Percentiles rank a stretch among this genome's conserved stretches.
Conservation (phyloP, 2,797 vertebrate species). For the Nothura maculosa region DNA sequence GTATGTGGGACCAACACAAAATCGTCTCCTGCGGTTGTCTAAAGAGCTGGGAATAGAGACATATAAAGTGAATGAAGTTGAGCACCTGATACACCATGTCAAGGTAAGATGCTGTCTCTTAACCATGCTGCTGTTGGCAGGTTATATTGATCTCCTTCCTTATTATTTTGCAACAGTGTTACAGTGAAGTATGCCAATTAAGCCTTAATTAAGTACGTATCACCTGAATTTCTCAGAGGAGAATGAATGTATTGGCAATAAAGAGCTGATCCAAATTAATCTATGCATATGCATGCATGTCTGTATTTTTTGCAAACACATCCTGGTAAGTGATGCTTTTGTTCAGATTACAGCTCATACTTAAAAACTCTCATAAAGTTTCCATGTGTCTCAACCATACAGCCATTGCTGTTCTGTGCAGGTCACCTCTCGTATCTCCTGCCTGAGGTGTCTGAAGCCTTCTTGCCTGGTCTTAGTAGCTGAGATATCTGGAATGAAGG, state of each 20-base stretch:
- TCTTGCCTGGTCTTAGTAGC: neutral
- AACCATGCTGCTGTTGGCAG: neutral
- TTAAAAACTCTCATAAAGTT: neutral
- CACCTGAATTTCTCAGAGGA: neutral
- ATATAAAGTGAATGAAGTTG: constrained; percentile 95
- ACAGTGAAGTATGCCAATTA: neutral
- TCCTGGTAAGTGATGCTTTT: neutral
- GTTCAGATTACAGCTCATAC: neutral
- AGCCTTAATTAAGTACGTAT: neutral
- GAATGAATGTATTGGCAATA: neutral
- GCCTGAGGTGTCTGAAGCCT: neutral
- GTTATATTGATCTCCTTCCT: neutral
- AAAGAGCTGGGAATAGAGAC: constrained; percentile 92
- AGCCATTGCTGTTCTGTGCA: neutral
- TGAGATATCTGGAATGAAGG: neutral
- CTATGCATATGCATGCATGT: neutral
- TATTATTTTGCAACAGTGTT: neutral
- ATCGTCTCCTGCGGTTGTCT: constrained; percentile 91
- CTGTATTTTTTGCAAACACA: neutral
- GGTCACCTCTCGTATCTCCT: neutral
- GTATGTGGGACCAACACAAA: constrained; percentile 97
- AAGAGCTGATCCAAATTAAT: neutral
- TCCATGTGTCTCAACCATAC: neutral
- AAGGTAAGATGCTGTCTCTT: constrained; percentile 83
- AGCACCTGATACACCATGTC: constrained; percentile 89